Evolutionary conservation across 2,888 invertebrate genomes (phyloP).

Genomic region (Lithophane socia): DNA sequence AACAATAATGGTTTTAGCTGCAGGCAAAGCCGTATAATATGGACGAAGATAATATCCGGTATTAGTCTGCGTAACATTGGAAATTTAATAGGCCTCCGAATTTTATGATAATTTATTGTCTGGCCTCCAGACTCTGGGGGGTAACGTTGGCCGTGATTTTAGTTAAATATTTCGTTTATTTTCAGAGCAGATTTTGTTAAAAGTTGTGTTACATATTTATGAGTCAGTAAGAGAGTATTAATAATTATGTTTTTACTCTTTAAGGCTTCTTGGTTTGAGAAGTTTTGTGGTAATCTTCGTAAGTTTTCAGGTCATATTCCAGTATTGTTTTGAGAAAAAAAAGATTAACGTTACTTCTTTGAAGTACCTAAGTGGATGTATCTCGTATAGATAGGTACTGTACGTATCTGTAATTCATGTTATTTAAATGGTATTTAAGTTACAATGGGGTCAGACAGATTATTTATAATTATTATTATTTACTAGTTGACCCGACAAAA

Average conservation of each 20-base stretch:
- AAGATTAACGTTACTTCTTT: background rate
- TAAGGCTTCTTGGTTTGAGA: background rate
- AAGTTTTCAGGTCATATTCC: background rate
- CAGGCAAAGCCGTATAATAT: conserved; percentile 25
- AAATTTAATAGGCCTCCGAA: conserved; percentile 43
- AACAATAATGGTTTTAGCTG: conserved; percentile 50
- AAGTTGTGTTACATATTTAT: conserved; percentile 15
- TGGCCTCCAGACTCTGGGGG: background rate
- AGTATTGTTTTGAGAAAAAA: background rate
- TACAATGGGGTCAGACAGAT: background rate
- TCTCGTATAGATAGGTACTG: background rate
- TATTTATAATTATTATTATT: background rate
- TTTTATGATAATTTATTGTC: conserved; percentile 44
- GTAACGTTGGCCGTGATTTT: conserved; percentile 14
- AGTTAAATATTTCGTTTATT: conserved; percentile 28
- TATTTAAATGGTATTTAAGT: background rate
- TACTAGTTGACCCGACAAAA: background rate
- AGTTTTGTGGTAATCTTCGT: background rate
- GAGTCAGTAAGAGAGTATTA: background rate
- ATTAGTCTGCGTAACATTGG: conserved; percentile 38
- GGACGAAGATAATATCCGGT: conserved; percentile 47
- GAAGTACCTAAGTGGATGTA: background rate
- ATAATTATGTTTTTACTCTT: background rate
- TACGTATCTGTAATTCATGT: too few relatives aligned
- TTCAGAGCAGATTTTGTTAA: background rate